These are phyloP conservation scores for Echiichthys vipera DNA, from an alignment of 2,797 vertebrate genomes.

Conservation along the genomic window DNA sequence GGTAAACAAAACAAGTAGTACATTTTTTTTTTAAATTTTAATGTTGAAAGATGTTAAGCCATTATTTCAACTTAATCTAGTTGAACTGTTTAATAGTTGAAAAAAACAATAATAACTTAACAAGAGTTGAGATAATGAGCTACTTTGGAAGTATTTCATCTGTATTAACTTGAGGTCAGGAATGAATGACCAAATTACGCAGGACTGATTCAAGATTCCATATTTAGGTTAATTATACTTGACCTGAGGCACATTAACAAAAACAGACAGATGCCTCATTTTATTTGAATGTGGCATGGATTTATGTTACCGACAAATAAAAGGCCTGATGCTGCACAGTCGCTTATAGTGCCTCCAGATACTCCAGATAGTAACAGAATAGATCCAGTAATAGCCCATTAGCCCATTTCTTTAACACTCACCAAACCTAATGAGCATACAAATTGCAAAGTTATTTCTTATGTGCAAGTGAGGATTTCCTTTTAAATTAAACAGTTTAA, in stretches of 20 bases:
- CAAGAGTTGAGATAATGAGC: conserved; percentile 19
- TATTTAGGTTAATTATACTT: conserved; percentile 50
- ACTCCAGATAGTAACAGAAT: neutral
- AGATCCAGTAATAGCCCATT: neutral
- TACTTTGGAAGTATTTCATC: conserved; percentile 8
- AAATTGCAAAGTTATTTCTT: neutral
- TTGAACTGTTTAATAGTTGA: neutral
- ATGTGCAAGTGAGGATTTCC: neutral
- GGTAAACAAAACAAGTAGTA: neutral
- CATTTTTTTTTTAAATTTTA: neutral
- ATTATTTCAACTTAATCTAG: neutral
- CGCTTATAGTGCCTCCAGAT: too few species aligned
- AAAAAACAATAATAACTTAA: neutral
- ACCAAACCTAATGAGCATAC: neutral
- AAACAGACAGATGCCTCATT: conserved; percentile 34
- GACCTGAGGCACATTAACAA: conserved; percentile 43
- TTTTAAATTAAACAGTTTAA: neutral
- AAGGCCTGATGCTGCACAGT: neutral
- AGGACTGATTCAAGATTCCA: conserved; percentile 34
- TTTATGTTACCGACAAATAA: neutral
- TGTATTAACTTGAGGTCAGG: conserved; percentile 38
- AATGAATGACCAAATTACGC: conserved; percentile 17
- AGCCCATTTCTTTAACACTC: neutral
- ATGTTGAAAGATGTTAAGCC: neutral
- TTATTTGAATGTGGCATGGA: neutral